These are phyloP conservation scores for Caenorhabditis sp. DNA, from an alignment of 2,888 invertebrate genomes.

Conservation along the genomic window DNA sequence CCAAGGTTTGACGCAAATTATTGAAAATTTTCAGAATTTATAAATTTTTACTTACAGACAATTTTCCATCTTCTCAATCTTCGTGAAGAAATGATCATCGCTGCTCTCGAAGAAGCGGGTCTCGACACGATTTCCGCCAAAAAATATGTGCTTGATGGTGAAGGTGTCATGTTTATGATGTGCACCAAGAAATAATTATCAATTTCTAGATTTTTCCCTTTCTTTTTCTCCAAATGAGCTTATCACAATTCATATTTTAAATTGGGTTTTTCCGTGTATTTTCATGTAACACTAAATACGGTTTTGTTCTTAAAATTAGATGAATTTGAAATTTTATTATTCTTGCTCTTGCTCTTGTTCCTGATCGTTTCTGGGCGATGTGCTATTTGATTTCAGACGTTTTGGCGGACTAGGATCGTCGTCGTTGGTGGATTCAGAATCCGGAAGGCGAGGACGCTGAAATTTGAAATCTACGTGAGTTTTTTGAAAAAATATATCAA, in stretches of 20 bases:
- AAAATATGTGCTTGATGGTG: slow-evolving; percentile 56
- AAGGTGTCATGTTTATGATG: slow-evolving; percentile 67
- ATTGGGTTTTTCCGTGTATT: slow-evolving; percentile 23
- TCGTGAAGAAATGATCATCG: slow-evolving; percentile 52
- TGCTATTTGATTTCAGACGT: not conserved
- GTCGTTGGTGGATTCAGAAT: not conserved
- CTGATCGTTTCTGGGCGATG: not conserved
- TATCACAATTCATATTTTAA: slow-evolving; percentile 3
- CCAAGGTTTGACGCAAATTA: no score
- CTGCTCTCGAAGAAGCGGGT: slow-evolving; percentile 49
- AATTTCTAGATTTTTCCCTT: not conserved
- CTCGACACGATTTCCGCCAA: slow-evolving; percentile 47
- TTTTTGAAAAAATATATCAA: no score
- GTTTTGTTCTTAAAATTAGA: not conserved
- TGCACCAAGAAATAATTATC: slow-evolving; percentile 38
- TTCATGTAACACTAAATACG: slow-evolving; percentile 6
- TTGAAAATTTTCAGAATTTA: no score
- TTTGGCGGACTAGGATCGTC: not conserved
- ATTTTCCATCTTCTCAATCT: slow-evolving; percentile 62
- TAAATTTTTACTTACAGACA: no score
- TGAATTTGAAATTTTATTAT: no score
- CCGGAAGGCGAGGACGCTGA: not conserved
- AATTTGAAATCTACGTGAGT: not conserved
- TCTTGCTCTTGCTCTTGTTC: not conserved
- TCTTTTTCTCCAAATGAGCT: not conserved